Evolutionary conservation across 2,797 vertebrate genomes (phyloP), one percentile per base, ranked within the genome.

Genomic region (Mareca penelope): DNA sequence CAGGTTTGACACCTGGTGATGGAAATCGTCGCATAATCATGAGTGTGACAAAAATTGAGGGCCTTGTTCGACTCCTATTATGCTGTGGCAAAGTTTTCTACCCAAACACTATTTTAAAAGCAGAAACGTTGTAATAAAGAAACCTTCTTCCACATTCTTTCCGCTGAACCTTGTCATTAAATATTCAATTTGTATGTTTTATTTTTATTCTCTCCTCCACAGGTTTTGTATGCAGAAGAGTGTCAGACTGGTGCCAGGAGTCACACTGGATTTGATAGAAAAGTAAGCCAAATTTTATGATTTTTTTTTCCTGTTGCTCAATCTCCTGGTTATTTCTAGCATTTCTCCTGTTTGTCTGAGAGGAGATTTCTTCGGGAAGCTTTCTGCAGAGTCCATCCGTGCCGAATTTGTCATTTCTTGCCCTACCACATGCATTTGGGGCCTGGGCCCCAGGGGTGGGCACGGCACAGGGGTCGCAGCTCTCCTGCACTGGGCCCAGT

Each of bases 201-300:
- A 40, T 61, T 46, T 35, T 90, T 80, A 40, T 83, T 94, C 71
- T 85, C 91, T 85, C 91, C 93, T 84, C 73, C 40, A 2, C 97
- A 99, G 99, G 99, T 99, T 99, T 96, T 99, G 99, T 95, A 99
- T 99, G 99, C 99, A 99, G 98, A 99, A 99, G 97, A 99, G 99
- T 92, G 98, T 99, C 94, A 99, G 98, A 92, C 96, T 99, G 98
- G 99, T 99, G 96, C 99, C 99, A 31, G 99, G 99, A 94, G 99
- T 99, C 97, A 99, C 99, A 2, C 97, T 99, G 98, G 99, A 99
- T 97, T 98, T 99, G 93, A 99, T 99, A 88, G 99, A 99, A 96
- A 99, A 99, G 99, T 99, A 98, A 98, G 99, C 98, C 80, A 71
- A 33, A 64, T 50, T 79, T 82, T 53, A 8, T 35, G 0, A 68